Percentiles rank a stretch among this genome's conserved stretches.
These are phyloP conservation scores for Merluccius polli DNA, from an alignment of 2,797 vertebrate genomes.

Conservation along the genomic window DNA sequence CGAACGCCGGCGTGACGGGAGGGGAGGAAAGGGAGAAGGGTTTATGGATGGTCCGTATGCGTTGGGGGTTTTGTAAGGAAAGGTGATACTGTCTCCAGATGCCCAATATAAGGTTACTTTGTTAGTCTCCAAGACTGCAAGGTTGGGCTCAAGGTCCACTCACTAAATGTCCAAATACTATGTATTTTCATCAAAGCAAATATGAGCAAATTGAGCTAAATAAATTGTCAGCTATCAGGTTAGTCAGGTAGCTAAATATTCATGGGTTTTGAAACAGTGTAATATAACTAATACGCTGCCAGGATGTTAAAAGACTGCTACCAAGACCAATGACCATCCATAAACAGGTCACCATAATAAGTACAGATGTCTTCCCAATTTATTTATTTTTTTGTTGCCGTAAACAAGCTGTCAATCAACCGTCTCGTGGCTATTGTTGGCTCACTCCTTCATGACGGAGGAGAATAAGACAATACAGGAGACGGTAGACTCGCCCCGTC, in stretches of 20 bases:
- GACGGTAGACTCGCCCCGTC: conserved; percentile 53
- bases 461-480: conserved; percentile 6
- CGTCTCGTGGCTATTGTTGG: conserved; percentile 27
- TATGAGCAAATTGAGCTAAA: no score
- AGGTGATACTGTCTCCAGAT: conserved; percentile 25
- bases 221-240: no score
- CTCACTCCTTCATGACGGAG: conserved; percentile 29
- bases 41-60: conserved; percentile 36
- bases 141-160: conserved; percentile 6
- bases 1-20: not conserved
- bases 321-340: not conserved
- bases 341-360: not conserved
- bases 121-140: conserved; percentile 5
- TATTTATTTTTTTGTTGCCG: conserved; percentile 10
- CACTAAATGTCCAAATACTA: not conserved
- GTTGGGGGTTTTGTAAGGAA: not conserved
- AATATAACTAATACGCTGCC: no score
- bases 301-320: no score
- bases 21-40: not conserved
- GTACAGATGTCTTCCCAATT: not conserved
- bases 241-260: not conserved
- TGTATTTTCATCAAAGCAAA: no score
- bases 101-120: conserved; percentile 1
- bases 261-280: not conserved
- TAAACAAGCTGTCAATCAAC: conserved; percentile 18